phyloP scores from a whole-genome alignment of 2,797 vertebrate genomes.

The Artibeus jamaicensis region DNA sequence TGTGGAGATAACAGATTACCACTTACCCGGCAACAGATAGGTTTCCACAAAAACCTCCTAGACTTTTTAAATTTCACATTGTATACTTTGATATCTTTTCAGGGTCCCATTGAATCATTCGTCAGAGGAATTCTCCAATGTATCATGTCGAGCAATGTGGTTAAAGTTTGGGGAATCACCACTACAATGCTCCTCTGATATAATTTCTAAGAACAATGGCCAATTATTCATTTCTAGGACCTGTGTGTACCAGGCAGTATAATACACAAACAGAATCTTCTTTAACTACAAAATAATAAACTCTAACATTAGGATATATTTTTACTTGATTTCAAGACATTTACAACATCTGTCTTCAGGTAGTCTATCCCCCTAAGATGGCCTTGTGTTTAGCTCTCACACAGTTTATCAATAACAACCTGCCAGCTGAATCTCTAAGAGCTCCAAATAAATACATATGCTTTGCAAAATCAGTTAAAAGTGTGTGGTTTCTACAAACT shows the following conservation, averaged over 20 bases:
- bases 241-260: background rate
- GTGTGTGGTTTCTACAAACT: background rate
- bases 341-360: slow-evolving; percentile 30
- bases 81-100: background rate
- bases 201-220: slow-evolving; percentile 5
- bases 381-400: background rate
- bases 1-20: background rate
- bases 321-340: background rate
- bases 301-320: background rate
- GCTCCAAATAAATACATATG: slow-evolving; percentile 29
- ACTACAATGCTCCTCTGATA: background rate
- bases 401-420: background rate
- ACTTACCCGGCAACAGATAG: background rate
- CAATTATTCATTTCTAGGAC: background rate
- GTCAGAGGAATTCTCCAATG: background rate
- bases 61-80: background rate
- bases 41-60: background rate
- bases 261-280: background rate
- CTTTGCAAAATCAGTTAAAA: background rate
- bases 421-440: background rate
- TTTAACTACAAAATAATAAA: slow-evolving; percentile 25
- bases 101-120: background rate
- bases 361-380: background rate
- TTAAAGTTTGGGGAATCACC: background rate
- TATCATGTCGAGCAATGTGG: background rate